A percentile compares a stretch with the other conserved stretches of the same genome.
phyloP scores from a whole-genome alignment of 1,140 invertebrate species.

The Drosophila repletoides region DNA sequence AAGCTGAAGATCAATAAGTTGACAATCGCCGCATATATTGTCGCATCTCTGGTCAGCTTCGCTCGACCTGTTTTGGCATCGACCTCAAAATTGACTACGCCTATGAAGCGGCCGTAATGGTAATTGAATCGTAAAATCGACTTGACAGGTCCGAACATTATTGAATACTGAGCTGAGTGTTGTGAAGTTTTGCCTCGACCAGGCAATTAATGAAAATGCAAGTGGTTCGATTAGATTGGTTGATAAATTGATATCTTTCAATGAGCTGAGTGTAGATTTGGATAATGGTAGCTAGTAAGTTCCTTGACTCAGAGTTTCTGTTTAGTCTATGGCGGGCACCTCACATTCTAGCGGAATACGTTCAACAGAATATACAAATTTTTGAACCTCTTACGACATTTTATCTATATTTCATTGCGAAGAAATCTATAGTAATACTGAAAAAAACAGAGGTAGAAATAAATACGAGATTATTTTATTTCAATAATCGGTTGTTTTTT shows the following conservation, averaged over 20 bases:
- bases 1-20: not conserved
- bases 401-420: too few species aligned
- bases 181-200: too few species aligned
- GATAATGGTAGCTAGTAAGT: conserved; percentile 1
- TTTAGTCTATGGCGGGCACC: too few species aligned
- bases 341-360: too few species aligned
- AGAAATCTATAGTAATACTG: too few species aligned
- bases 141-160: conserved; percentile 10
- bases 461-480: too few species aligned
- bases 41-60: not conserved
- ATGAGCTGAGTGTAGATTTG: not conserved
- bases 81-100: conserved; percentile 30
- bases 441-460: too few species aligned
- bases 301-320: too few species aligned
- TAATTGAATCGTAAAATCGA: not conserved
- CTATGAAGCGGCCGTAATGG: conserved; percentile 11
- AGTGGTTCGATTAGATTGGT: not conserved
- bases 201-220: not conserved
- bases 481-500: too few species aligned
- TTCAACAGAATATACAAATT: too few species aligned
- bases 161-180: not conserved
- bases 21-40: not conserved
- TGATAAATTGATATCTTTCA: not conserved
- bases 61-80: conserved; percentile 1
- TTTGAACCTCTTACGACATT: too few species aligned